A percentile compares a stretch with the other conserved stretches of the same genome.
These are phyloP conservation scores for Pelecanus crispus DNA, from an alignment of 2,113 vertebrate genomes.

Conservation along the genomic window DNA sequence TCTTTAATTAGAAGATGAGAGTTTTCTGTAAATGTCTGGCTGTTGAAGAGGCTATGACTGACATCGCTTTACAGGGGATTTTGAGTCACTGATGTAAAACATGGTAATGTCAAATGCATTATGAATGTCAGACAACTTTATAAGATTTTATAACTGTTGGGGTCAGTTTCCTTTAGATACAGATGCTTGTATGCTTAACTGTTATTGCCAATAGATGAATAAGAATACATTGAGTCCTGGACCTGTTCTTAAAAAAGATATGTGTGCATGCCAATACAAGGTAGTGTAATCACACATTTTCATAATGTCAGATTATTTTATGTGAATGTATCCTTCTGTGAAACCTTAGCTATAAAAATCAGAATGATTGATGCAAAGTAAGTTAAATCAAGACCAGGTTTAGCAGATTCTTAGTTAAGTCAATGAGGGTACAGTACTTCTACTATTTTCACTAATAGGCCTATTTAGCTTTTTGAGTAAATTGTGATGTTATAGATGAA, in stretches of 20 bases:
- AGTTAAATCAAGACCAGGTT: not conserved
- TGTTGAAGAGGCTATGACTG: not conserved
- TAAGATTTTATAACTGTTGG: not conserved
- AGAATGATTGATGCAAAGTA: not conserved
- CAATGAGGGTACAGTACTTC: not conserved
- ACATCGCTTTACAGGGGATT: not conserved
- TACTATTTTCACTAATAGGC: not conserved
- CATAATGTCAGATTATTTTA: not conserved
- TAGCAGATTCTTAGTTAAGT: not conserved
- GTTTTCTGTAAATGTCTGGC: not conserved
- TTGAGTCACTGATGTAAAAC: not conserved
- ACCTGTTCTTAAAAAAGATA: not conserved
- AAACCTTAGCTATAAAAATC: not conserved
- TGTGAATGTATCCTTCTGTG: not conserved
- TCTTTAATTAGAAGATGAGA: not conserved
- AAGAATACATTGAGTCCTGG: not conserved
- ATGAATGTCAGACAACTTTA: not conserved
- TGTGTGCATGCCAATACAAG: not conserved
- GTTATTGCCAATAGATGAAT: not conserved
- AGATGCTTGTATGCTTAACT: not conserved
- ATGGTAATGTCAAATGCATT: not conserved
- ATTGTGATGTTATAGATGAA: not conserved
- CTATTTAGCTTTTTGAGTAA: not conserved
- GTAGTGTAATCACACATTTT: not conserved
- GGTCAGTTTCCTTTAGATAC: not conserved